Conservation (phyloP, 2,888 invertebrate genomes). For the Malachius bipustulatus region DNA sequence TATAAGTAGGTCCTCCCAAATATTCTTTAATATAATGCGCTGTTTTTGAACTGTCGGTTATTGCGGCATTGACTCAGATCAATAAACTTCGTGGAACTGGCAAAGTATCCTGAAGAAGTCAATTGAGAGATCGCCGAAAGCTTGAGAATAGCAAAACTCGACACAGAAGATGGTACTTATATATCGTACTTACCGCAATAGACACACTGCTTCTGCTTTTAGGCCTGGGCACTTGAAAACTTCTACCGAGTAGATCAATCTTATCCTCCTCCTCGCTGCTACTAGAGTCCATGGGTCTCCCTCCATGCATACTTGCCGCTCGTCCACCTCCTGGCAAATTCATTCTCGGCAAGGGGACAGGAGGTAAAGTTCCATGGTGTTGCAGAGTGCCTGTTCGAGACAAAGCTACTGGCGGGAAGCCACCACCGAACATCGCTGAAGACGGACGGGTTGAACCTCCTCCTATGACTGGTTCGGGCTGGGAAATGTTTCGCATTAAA, state of each 20-base stretch:
- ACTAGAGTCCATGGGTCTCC: conserved; percentile 42
- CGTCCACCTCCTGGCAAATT: conserved; percentile 37
- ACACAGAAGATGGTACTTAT: too few relatives aligned
- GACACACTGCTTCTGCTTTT: conserved; percentile 64
- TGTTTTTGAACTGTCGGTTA: too few relatives aligned
- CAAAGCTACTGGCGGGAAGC: too few relatives aligned
- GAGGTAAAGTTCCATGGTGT: conserved; percentile 46
- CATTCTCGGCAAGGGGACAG: conserved; percentile 59
- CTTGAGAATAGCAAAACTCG: too few relatives aligned
- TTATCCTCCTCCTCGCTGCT: conserved; percentile 59
- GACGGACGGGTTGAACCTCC: conserved; percentile 63
- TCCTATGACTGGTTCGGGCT: conserved; percentile 66
- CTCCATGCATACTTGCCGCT: conserved; percentile 33
- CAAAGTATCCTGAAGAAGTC: too few relatives aligned
- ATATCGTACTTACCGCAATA: conserved; percentile 44
- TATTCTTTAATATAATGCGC: too few relatives aligned
- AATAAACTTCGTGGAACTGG: too few relatives aligned
- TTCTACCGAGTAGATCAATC: conserved; percentile 59
- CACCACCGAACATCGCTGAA: conserved; percentile 75
- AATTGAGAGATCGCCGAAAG: too few relatives aligned
- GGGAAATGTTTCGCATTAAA: too few relatives aligned
- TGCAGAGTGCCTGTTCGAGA: conserved; percentile 40
- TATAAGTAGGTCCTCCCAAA: too few relatives aligned
- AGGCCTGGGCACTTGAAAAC: conserved; percentile 68
- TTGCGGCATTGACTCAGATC: too few relatives aligned